Percentiles rank a stretch among this genome's conserved stretches.
These are phyloP conservation scores for Lymantria monacha DNA, from an alignment of 2,888 invertebrate species.

Conservation along the genomic window DNA sequence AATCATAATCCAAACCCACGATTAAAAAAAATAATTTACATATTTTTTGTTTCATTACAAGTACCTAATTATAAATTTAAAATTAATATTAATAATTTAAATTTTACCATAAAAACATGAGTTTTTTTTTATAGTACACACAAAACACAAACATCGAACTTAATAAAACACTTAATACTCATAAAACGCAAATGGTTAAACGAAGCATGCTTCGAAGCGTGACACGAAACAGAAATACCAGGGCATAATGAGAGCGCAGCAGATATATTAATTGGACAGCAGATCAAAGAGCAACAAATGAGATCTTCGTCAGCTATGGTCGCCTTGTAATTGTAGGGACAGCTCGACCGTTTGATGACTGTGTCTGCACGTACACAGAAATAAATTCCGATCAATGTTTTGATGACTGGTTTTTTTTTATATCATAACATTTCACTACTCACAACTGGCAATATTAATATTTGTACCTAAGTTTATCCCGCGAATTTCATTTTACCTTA, in stretches of 20 bases:
- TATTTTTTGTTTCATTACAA: too few relatives aligned
- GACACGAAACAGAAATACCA: conserved; percentile 58
- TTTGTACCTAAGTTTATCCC: too few relatives aligned
- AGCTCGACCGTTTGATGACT: conserved; percentile 38
- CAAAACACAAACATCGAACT: too few relatives aligned
- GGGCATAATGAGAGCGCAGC: conserved; percentile 50
- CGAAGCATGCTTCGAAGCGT: conserved; percentile 26
- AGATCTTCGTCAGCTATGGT: conserved; percentile 50
- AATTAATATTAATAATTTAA: too few relatives aligned
- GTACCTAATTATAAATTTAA: too few relatives aligned
- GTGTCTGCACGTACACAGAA: conserved; percentile 22
- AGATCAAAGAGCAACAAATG: conserved; percentile 61
- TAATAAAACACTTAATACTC: not conserved
- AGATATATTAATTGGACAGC: conserved; percentile 61
- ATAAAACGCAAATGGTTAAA: conserved; percentile 23
- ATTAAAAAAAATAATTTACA: too few relatives aligned
- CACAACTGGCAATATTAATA: too few relatives aligned
- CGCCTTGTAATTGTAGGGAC: conserved; percentile 57
- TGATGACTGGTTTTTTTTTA: conserved; percentile 14
- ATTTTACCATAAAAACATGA: too few relatives aligned
- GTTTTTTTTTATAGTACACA: too few relatives aligned
- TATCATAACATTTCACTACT: too few relatives aligned
- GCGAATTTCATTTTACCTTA: too few relatives aligned
- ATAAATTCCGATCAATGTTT: conserved; percentile 27
- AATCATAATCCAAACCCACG: too few relatives aligned